phyloP scores from a whole-genome alignment of 2,113 vertebrate genomes.

The Chlamydotis undulata region DNA sequence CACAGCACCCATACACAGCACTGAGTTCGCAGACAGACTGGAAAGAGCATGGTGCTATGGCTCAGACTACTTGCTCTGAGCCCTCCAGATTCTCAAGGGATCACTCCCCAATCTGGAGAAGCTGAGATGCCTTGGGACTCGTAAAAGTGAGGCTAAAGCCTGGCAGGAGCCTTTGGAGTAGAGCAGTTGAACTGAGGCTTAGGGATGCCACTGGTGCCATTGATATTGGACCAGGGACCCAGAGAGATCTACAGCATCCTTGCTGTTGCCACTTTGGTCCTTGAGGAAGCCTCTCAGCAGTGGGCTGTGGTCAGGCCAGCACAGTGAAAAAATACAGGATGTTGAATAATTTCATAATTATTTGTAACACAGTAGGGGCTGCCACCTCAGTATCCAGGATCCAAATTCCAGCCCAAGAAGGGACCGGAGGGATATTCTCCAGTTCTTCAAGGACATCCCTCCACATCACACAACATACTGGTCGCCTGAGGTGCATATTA shows the following conservation, averaged over 20 bases:
- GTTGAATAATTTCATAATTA: not conserved
- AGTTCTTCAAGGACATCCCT: not conserved
- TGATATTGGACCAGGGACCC: not conserved
- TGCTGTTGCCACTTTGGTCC: not conserved
- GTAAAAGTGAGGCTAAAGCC: not conserved
- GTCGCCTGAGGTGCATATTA: accelerated
- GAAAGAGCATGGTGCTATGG: not conserved
- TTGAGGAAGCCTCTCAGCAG: not conserved
- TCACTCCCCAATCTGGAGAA: not conserved
- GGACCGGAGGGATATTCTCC: not conserved
- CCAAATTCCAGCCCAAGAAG: not conserved
- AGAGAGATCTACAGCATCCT: not conserved
- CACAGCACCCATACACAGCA: accelerated
- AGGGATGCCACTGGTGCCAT: not conserved
- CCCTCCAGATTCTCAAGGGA: not conserved
- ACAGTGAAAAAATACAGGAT: not conserved
- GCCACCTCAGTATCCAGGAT: not conserved
- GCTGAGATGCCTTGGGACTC: not conserved
- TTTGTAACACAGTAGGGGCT: not conserved
- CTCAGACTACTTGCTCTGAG: not conserved
- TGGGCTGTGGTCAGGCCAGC: not conserved
- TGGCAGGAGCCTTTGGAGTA: not conserved
- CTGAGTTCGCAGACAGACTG: not conserved
- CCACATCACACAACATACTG: accelerated
- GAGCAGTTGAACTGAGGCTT: not conserved